Evolutionary conservation across 2,888 invertebrate genomes (phyloP).

Genomic region (Polyommatus icarus): DNA sequence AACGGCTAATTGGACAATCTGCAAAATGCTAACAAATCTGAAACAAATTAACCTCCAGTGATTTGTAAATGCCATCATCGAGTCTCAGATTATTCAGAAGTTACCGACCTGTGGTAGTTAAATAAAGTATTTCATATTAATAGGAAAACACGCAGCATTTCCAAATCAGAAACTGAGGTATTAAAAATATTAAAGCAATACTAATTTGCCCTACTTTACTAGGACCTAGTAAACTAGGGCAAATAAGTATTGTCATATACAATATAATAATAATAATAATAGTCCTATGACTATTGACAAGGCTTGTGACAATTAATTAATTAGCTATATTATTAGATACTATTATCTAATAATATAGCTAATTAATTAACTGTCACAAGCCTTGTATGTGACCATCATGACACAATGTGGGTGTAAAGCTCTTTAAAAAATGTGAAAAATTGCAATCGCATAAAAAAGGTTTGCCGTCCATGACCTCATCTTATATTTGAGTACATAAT

Average conservation of each 20-base stretch:
- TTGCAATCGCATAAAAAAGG: not conserved
- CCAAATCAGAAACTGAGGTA: no score
- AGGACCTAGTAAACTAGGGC: no score
- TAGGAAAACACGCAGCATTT: no score
- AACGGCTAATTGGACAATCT: slow-evolving; percentile 7
- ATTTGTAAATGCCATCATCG: slow-evolving; percentile 8
- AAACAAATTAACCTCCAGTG: slow-evolving; percentile 1
- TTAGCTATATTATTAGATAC: no score
- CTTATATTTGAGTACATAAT: not conserved
- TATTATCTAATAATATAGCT: no score
- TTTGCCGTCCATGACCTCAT: not conserved
- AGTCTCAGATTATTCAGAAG: not conserved
- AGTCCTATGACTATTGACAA: no score
- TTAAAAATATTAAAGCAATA: no score
- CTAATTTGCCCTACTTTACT: no score
- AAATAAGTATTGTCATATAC: no score
- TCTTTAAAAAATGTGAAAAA: not conserved
- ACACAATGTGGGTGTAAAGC: not conserved
- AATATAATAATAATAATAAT: no score
- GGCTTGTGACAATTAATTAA: not conserved
- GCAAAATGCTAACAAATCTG: not conserved
- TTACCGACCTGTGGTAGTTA: not conserved
- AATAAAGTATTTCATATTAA: no score
- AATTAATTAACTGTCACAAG: not conserved
- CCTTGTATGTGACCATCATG: not conserved